These are phyloP conservation scores for Girardinus metallicus DNA, from an alignment of 2,797 vertebrate species.

Conservation along the genomic window DNA sequence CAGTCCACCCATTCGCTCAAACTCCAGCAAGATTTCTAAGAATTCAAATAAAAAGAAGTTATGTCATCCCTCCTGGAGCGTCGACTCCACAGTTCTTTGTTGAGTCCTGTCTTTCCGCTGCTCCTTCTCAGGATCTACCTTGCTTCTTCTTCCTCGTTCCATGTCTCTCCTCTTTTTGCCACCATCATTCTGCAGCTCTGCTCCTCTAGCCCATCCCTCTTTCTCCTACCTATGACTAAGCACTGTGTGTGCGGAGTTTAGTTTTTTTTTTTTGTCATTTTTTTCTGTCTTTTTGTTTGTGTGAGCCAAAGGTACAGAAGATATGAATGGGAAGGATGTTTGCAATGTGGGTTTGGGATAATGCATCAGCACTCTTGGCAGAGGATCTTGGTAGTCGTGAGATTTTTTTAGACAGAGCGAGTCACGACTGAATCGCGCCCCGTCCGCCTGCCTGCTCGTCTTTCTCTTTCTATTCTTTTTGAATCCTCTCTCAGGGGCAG, in stretches of 20 bases:
- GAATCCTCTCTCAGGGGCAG: constrained; percentile 67
- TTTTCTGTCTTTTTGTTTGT: constrained; percentile 6
- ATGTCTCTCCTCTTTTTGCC: constrained; percentile 48
- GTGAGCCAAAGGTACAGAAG: constrained; percentile 7
- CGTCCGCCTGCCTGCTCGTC: constrained; percentile 33
- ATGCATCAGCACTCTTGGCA: constrained; percentile 45
- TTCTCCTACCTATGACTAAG: constrained; percentile 77
- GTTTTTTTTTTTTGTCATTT: constrained; percentile 9
- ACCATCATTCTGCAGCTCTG: constrained; percentile 54
- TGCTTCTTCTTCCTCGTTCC: constrained; percentile 11
- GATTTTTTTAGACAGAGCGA: constrained; percentile 61
- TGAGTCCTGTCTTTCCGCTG: not conserved
- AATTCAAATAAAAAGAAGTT: constrained; percentile 15
- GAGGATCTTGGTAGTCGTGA: constrained; percentile 65
- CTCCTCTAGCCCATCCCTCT: constrained; percentile 46
- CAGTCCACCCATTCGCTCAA: constrained; percentile 1
- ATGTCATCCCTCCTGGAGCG: not conserved
- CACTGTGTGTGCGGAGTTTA: constrained; percentile 56
- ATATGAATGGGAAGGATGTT: constrained; percentile 16
- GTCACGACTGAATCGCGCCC: constrained; percentile 70
- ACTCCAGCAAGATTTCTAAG: not conserved
- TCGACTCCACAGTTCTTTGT: constrained; percentile 2
- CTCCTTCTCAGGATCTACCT: constrained; percentile 8
- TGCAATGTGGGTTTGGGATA: constrained; percentile 11
- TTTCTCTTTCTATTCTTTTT: constrained; percentile 56